Evolutionary conservation across 2,797 vertebrate species (phyloP), one percentile per base, ranked within the genome.

Genomic region (Helostoma temminkii): DNA sequence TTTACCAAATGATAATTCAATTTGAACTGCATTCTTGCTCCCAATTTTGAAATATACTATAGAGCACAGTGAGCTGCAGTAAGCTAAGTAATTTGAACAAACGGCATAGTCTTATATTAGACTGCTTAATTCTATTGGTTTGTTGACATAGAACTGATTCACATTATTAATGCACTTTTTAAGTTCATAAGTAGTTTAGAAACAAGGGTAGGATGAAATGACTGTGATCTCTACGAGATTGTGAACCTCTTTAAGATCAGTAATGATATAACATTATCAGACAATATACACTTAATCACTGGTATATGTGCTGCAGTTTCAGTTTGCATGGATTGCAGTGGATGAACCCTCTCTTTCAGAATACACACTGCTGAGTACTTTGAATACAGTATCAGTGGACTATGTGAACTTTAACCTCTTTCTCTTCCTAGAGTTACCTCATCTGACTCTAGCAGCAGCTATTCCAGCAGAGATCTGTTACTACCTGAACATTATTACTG

Each of bases 401-500:
- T 21, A 19, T 16, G 37, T 72, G 28, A 75, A 63, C 61, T 75
- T 30, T 71, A 66, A 84, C 72, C 71, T 76, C n/a, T 37, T 9
- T 45, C 70, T 71, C 54, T 37, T 43, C 41, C 58, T 46, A 24
- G 60, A 58, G 50, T 66, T 36, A 58, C 77, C 64, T 84, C 61
- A 62, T 66, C 59, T 80, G 70, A 85, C 74, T 78, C 64, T 45
- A 45, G 54, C 64, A 43, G 69, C 73, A 73, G 66, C 28, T 4
- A 7, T 62, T 66, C 61, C 32, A 25, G 47, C 62, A 49, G 59
- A 71, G 71, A 74, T 62, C 65, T 71, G 49, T 70, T 74, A 56
- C 77, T 39, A 78, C 64, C 70, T 74, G 70, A 71, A 81, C 76
- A 79, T 77, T 71, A 76, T 64, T 46, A 60, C 16, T 3, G 34